phyloP scores from a whole-genome alignment of 2,888 invertebrate species.

The Melinaea menophilus region DNA sequence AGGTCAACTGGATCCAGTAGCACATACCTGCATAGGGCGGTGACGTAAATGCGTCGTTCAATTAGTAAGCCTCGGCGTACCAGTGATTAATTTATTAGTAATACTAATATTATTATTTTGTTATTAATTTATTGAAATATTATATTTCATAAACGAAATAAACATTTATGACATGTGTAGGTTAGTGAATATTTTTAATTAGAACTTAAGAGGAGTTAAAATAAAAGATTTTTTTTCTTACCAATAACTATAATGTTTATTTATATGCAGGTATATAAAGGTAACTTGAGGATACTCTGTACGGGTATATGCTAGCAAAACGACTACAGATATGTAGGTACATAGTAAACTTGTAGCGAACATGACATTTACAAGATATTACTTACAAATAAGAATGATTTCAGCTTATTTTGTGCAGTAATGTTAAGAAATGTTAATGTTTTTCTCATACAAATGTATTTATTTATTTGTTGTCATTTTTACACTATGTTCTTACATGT shows the following conservation, averaged over 20 bases:
- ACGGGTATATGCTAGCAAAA: conserved; percentile 53
- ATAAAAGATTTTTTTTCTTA: conserved; percentile 30
- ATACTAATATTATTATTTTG: neutral
- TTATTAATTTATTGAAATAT: too few relatives aligned
- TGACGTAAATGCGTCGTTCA: neutral
- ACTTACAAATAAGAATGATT: neutral
- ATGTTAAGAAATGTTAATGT: neutral
- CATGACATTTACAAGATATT: conserved; percentile 6
- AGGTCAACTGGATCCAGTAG: neutral
- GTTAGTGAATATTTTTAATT: conserved; percentile 1
- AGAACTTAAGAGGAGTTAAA: neutral
- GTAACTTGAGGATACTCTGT: conserved; percentile 41
- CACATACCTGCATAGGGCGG: neutral
- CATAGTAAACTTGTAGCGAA: conserved; percentile 3
- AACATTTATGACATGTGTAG: neutral
- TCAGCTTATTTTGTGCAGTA: conserved; percentile 1
- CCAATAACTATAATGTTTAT: conserved; percentile 69
- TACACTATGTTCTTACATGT: neutral
- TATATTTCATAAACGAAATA: neutral
- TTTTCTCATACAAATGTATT: neutral
- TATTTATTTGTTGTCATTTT: neutral
- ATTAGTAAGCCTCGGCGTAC: conserved; percentile 3
- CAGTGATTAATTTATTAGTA: neutral
- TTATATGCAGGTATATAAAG: conserved; percentile 61
- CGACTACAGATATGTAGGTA: conserved; percentile 53